These are phyloP conservation scores for Leucosticte australis DNA, from an alignment of 2,113 vertebrate species.

Conservation along the genomic window DNA sequence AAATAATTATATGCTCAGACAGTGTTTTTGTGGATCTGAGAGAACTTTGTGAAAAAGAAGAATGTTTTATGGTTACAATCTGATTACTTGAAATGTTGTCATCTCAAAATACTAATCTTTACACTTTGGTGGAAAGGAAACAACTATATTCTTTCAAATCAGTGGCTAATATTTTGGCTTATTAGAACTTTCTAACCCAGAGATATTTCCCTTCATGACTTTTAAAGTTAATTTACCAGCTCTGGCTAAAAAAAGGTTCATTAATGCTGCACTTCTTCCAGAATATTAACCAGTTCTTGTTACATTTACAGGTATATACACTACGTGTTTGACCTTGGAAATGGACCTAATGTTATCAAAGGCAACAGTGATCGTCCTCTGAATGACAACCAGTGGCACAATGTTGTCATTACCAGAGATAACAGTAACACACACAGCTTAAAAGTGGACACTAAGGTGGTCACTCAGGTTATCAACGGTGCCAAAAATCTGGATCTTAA, in stretches of 20 bases:
- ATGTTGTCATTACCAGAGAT: slow-evolving; percentile 94
- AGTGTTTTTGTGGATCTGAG: not conserved
- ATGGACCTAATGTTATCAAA: slow-evolving; percentile 96
- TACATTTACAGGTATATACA: slow-evolving; percentile 86
- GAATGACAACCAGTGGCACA: slow-evolving; percentile 99
- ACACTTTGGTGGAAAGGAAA: not conserved
- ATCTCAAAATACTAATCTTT: not conserved
- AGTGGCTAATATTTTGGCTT: not conserved
- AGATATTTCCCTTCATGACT: not conserved
- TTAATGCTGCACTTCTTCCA: not conserved
- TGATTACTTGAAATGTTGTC: not conserved
- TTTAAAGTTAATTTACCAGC: not conserved
- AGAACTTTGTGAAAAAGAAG: not conserved
- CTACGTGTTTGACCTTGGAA: slow-evolving; percentile 98
- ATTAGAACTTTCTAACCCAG: not conserved
- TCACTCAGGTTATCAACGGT: slow-evolving; percentile 95
- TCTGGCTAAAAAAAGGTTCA: not conserved
- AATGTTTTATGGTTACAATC: not conserved
- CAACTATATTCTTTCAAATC: not conserved
- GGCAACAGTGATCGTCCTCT: slow-evolving; percentile 92
- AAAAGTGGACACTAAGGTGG: slow-evolving; percentile 91
- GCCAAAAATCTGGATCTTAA: slow-evolving; percentile 98
- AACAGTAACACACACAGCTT: slow-evolving; percentile 96
- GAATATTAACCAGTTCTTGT: not conserved
- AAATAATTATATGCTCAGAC: not conserved